phyloP scores from a whole-genome alignment of 2,113 vertebrate genomes.

The Centropristis striata region DNA sequence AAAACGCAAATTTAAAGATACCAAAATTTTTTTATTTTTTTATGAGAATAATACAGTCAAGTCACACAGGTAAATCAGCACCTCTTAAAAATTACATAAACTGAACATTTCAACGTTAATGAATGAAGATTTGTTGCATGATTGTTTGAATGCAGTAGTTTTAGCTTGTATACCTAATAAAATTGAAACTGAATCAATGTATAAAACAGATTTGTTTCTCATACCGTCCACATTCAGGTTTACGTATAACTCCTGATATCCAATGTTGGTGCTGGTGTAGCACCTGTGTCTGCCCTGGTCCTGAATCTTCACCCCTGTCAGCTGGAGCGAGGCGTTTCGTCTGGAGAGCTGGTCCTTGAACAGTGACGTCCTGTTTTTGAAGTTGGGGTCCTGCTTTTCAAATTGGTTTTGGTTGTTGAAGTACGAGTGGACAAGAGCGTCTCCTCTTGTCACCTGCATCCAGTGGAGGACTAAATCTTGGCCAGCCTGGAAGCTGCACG shows the following conservation, averaged over 20 bases:
- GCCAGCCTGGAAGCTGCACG: slow-evolving; percentile 68
- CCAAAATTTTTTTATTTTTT: no score
- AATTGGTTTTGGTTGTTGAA: slow-evolving; percentile 62
- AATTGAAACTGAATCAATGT: no score
- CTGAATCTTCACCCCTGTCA: slow-evolving; percentile 52
- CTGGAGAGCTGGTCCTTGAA: slow-evolving; percentile 44
- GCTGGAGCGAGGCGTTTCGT: slow-evolving; percentile 82
- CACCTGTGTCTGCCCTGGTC: slow-evolving; percentile 78
- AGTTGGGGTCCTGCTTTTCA: slow-evolving; percentile 19
- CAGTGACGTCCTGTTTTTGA: slow-evolving; percentile 72
- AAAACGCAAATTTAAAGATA: no score
- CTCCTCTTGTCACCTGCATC: neutral
- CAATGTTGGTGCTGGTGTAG: slow-evolving; percentile 49
- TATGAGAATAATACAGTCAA: no score
- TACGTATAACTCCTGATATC: slow-evolving; percentile 36
- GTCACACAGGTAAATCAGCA: no score
- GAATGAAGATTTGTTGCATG: no score
- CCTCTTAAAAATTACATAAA: no score
- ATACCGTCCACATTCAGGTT: slow-evolving; percentile 56
- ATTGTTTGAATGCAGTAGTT: no score
- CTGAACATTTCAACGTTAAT: no score
- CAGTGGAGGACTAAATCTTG: slow-evolving; percentile 80
- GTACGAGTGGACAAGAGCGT: slow-evolving; percentile 70
- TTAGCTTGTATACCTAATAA: no score
- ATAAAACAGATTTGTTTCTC: neutral